Evolutionary conservation across 2,113 vertebrate species (phyloP).

Genomic region (Megaleporinus macrocephalus): DNA sequence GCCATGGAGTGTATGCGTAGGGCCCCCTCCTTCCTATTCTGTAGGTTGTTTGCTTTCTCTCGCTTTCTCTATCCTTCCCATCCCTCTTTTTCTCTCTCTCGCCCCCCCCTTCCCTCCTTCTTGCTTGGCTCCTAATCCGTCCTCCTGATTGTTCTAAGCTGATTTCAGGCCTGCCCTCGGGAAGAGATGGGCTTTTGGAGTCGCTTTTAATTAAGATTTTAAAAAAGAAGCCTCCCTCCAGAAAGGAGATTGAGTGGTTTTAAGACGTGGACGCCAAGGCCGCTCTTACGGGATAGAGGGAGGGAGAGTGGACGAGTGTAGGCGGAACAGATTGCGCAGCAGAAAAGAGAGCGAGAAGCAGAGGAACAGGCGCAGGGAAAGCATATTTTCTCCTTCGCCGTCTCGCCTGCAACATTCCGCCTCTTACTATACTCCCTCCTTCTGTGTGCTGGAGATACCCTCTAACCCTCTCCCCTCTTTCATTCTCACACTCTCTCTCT

Average conservation of each 20-base stretch:
- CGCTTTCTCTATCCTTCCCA: slow-evolving; percentile 2
- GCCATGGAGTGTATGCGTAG: slow-evolving; percentile 48
- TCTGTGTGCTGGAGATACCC: slow-evolving; percentile 13
- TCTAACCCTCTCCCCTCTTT: slow-evolving; percentile 19
- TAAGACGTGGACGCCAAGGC: slow-evolving; percentile 26
- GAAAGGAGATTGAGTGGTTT: slow-evolving; percentile 72
- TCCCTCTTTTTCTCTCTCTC: slow-evolving; percentile 43
- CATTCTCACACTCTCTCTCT: background rate
- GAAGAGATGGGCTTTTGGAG: slow-evolving; percentile 64
- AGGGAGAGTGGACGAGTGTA: slow-evolving; percentile 65
- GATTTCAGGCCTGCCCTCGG: slow-evolving; percentile 75
- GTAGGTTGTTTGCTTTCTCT: slow-evolving; percentile 53
- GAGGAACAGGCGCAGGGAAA: slow-evolving; percentile 8
- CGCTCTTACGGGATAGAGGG: slow-evolving; percentile 57
- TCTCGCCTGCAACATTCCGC: background rate
- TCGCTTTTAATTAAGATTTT: slow-evolving; percentile 83
- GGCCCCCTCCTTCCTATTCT: slow-evolving; percentile 33
- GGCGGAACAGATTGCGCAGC: slow-evolving; percentile 66
- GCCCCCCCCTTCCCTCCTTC: slow-evolving; percentile 64
- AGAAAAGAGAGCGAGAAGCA: background rate
- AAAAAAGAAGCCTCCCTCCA: slow-evolving; percentile 74
- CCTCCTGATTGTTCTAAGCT: slow-evolving; percentile 83
- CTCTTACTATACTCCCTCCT: background rate
- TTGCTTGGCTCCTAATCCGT: slow-evolving; percentile 78
- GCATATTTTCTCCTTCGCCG: background rate